Percentiles rank a stretch among this genome's conserved stretches.
Conservation (phyloP, 2,797 vertebrate species). For the Gobio occitaniae region DNA sequence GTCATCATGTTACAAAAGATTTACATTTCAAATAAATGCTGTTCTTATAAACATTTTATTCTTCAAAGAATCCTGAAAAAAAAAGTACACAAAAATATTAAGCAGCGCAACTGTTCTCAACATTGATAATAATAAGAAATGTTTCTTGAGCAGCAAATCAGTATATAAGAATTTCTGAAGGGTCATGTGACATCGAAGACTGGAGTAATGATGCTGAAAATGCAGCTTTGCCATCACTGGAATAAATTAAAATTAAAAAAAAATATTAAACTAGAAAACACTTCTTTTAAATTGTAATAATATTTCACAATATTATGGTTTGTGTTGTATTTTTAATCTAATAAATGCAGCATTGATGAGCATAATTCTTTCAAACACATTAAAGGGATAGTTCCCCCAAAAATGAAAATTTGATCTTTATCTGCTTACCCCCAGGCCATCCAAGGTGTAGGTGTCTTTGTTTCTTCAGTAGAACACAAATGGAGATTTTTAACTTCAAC, state of each 20-base stretch:
- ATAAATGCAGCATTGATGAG: neutral
- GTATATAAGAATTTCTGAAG: neutral
- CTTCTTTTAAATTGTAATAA: neutral
- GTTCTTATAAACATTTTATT: too few species aligned
- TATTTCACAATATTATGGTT: neutral
- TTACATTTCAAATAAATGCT: too few species aligned
- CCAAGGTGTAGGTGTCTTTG: too few species aligned
- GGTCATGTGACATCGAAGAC: neutral
- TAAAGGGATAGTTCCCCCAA: too few species aligned
- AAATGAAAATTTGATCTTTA: too few species aligned
- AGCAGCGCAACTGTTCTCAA: neutral
- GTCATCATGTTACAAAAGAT: neutral
- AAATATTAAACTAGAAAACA: neutral
- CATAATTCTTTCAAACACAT: neutral
- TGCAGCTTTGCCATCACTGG: neutral
- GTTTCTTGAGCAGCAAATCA: neutral
- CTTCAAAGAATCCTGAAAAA: too few species aligned
- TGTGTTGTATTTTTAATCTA: neutral
- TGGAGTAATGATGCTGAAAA: neutral
- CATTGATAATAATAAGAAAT: neutral
- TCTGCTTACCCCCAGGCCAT: too few species aligned
- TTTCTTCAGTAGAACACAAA: too few species aligned
- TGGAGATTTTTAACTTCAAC: too few species aligned
- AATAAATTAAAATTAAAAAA: neutral
- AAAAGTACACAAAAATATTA: too few species aligned